Evolutionary conservation across 2,888 invertebrate genomes (phyloP).

Genomic region (Drosophila mimetica): DNA sequence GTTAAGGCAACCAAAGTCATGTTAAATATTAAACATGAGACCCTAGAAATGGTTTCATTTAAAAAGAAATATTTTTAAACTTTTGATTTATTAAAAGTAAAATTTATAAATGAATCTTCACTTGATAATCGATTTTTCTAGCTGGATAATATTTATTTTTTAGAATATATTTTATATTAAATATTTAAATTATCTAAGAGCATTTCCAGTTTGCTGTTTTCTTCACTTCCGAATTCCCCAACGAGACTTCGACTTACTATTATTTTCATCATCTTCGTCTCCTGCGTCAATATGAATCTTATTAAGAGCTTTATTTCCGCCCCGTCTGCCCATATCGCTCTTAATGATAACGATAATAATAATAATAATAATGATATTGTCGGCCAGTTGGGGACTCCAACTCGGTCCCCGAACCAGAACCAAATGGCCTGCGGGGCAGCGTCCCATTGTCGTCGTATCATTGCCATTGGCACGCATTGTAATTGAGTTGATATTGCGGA

Average conservation of each 20-base stretch:
- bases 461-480: conserved; percentile 62
- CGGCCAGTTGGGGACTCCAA: conserved; percentile 8
- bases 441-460: conserved; percentile 3
- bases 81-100: no score
- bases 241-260: background rate
- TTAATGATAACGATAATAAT: conserved; percentile 19
- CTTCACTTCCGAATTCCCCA: background rate
- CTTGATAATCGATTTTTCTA: no score
- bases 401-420: no score
- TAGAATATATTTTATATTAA: background rate
- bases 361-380: conserved; percentile 27
- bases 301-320: background rate
- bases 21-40: no score
- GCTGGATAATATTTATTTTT: background rate
- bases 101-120: no score
- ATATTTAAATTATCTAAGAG: background rate
- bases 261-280: conserved; percentile 3
- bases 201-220: background rate
- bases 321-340: conserved; percentile 37
- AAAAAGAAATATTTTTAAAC: no score
- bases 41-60: no score
- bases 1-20: background rate
- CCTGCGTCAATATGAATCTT: conserved; percentile 27
- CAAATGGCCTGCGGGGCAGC: conserved; percentile 3
- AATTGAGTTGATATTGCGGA: conserved; percentile 60